Evolutionary conservation across 2,888 invertebrate genomes (phyloP), one percentile per base, ranked within the genome.

Genomic region (Brachypalpus laphriformis): DNA sequence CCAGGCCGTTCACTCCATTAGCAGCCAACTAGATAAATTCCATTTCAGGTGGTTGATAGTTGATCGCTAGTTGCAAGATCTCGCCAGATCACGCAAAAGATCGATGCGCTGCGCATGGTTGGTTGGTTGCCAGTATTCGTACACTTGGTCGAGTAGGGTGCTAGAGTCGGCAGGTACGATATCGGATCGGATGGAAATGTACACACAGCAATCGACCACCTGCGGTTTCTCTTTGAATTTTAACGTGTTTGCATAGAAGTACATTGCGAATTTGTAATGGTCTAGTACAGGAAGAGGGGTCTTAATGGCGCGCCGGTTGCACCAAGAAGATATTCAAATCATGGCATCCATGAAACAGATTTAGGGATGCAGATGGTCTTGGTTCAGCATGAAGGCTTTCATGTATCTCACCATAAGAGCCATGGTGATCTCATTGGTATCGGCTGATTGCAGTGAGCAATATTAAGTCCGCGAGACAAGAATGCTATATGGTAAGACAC

Each of bases 211-310:
- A 71, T 85, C 81, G 85, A 85, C 85, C 85, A 85, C 85, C 81
- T 85, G 85, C 85, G 85, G 85, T 76, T 85, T 81, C 85, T 85
- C 85, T 85, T 85, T 85, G 85, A 85, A 75, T 76, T 85, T 40
- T n/a, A 85, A 66, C 85, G 66, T 81, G 75, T 81, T 81, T 72
- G 71, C 71, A 63, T 71, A 63, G 57, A 57, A 42, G 66, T 59
- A 70, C 76, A 68, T 51, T 34, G 78, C 34, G 49, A 63, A 71
- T 78, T 63, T 57, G 71, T 40, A 57, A 28, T 63, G 71, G 20
- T 34, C 47, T 28, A 47, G 40, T 22, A 6, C 37, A 37, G 8
- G 20, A 14, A n/a, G 37, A 47, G 11, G 37, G 14, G 51, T 20
- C 7, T 28, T 1, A 9, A 11, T 47, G 20, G 25, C 14, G 11